These are phyloP conservation scores for Myiotriccus ornatus DNA, from an alignment of 2,797 vertebrate genomes.

Conservation along the genomic window DNA sequence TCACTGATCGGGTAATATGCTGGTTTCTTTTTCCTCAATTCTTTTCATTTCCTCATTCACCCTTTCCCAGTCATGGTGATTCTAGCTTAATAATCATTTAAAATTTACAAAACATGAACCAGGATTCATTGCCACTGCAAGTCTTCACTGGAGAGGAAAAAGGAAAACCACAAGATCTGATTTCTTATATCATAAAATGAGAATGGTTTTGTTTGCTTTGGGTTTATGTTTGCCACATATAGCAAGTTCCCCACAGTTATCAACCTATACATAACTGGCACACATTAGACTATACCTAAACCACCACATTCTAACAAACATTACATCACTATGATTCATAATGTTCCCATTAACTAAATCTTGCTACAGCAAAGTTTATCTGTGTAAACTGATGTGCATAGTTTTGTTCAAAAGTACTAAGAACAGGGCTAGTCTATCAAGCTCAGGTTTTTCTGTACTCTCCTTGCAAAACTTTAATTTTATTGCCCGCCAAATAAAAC, in stretches of 20 bases:
- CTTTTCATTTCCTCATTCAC: neutral
- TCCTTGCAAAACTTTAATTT: neutral
- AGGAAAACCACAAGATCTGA: neutral
- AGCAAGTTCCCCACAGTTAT: neutral
- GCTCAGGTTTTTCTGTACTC: neutral
- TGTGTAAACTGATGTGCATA: neutral
- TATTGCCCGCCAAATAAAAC: neutral
- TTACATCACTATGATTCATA: neutral
- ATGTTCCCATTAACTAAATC: neutral
- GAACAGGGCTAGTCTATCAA: neutral
- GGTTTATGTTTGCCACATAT: neutral
- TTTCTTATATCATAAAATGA: neutral
- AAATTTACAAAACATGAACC: neutral
- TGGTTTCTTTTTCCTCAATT: neutral
- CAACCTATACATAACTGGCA: neutral
- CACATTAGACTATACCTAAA: neutral
- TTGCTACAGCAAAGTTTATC: neutral
- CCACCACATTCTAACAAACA: neutral
- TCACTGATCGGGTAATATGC: neutral
- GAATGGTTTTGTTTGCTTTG: neutral
- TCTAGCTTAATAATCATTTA: neutral
- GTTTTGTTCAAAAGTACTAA: neutral
- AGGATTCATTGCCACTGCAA: neutral
- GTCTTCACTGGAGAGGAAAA: fast-evolving
- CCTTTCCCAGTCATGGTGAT: neutral